Evolutionary conservation across 2,113 vertebrate genomes (phyloP), one percentile per base, ranked within the genome.

Genomic region (Callocephalon fimbriatum): DNA sequence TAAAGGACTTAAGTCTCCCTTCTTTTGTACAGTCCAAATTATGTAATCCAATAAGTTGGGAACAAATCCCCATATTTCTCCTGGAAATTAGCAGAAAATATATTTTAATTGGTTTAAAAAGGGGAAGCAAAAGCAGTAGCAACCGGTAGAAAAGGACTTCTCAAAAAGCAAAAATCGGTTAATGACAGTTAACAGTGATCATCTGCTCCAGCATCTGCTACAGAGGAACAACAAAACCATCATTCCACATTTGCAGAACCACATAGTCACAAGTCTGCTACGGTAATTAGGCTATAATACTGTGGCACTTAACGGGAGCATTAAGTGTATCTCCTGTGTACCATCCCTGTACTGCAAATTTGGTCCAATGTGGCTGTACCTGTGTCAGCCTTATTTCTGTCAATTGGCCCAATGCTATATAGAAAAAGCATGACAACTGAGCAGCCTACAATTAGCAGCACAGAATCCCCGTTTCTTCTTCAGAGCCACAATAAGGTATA

Each of bases 171-270:
- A 58, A 66, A 87, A 61, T 79, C 35, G 72, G 15, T 65, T 62
- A 81, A 53, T 44, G n/a, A 87, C 11, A 51, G 35, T 73, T 45
- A 53, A 37, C 26, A 67, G 29, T 3, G 9, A 82, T n/a, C 37
- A 62, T 71, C 29, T 75, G 90, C 53, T 86, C 20, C 37, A 88
- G 66, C n/a, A 86, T 27, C 63, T 92, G 78, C 62, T 73, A 76
- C 26, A 90, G n/a, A 77, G 27, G 10, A 86, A 65, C 26, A 83
- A 66, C 5, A 50, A 92, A 93, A 53, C 10, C 51, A 91, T 38
- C n/a, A 66, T 8, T 38, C 38, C n/a, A 63, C 15, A 51, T 42
- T 8, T 86, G 45, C 58, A 90, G 78, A 90, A 90, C 45, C 32
- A 44, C 9, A 19, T 0, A 45, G 45, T 18, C 74, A 47, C 22